A percentile compares a stretch with the other conserved stretches of the same genome.
These are phyloP conservation scores for Microplitis deprimator DNA, from an alignment of 2,888 invertebrate genomes.

Conservation along the genomic window DNA sequence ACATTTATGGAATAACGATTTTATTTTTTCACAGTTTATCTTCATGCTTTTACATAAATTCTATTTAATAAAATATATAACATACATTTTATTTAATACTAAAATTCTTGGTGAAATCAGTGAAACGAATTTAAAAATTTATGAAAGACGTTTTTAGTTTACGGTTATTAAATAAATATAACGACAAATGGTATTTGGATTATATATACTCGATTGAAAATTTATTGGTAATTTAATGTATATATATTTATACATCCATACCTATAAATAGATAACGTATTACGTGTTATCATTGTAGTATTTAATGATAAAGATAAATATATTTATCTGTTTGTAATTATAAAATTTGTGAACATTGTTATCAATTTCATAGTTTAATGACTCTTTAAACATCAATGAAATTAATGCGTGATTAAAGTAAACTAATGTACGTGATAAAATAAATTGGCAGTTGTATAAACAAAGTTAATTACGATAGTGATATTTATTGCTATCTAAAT, in stretches of 20 bases:
- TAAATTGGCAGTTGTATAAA: not conserved
- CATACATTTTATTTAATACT: not conserved
- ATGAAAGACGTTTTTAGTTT: not conserved
- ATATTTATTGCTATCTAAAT: not conserved
- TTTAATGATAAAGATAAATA: not conserved
- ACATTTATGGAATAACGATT: conserved; percentile 68
- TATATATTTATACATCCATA: not conserved
- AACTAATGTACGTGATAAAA: not conserved
- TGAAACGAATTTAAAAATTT: not conserved
- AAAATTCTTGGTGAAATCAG: conserved; percentile 13
- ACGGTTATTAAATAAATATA: not conserved
- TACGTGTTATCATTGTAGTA: not conserved
- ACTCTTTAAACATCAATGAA: not conserved
- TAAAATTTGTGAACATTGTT: not conserved
- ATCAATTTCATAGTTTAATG: not conserved
- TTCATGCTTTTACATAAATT: conserved; percentile 53
- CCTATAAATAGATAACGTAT: not conserved
- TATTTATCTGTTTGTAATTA: not conserved
- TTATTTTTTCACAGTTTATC: conserved; percentile 27
- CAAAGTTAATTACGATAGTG: not conserved
- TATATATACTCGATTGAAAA: not conserved
- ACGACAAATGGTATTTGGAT: not conserved
- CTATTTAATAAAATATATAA: conserved; percentile 31
- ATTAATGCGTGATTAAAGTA: not conserved
- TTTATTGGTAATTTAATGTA: not conserved